These are phyloP conservation scores for Uropetala carovei DNA, from an alignment of 2,888 invertebrate species.

Conservation along the genomic window DNA sequence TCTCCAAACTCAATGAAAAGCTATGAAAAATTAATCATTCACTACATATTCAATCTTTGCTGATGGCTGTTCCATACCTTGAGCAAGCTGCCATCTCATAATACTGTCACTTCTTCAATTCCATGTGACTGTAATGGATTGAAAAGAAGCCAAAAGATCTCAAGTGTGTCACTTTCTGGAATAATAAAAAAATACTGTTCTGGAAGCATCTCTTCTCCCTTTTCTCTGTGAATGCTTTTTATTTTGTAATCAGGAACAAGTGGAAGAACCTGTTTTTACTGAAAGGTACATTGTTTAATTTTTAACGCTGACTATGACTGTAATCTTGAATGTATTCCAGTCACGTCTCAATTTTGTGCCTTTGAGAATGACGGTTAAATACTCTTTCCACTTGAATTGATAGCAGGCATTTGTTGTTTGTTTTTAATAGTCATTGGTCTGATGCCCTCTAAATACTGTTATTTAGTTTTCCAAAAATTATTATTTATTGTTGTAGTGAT, in stretches of 20 bases:
- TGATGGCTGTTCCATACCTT: not conserved
- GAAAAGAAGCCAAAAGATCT: slow-evolving; percentile 37
- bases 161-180: slow-evolving; percentile 34
- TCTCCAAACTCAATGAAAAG: not conserved
- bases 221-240: slow-evolving; percentile 35
- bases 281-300: slow-evolving; percentile 52
- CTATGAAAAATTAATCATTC: not conserved
- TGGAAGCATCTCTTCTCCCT: slow-evolving; percentile 8
- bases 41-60: not conserved
- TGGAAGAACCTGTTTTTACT: slow-evolving; percentile 25
- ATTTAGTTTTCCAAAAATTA: slow-evolving; percentile 54
- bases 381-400: slow-evolving; percentile 32
- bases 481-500: slow-evolving; percentile 62
- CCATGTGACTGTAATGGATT: slow-evolving; percentile 16
- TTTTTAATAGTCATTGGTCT: slow-evolving; percentile 40
- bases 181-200: slow-evolving; percentile 16
- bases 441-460: slow-evolving; percentile 41
- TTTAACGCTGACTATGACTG: slow-evolving; percentile 49
- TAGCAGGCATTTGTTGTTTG: slow-evolving; percentile 59
- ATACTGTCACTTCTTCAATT: slow-evolving; percentile 1
- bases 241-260: slow-evolving; percentile 51
- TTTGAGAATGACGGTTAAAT: slow-evolving; percentile 41
- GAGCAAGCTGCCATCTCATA: not conserved
- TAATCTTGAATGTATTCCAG: slow-evolving; percentile 61
- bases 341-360: slow-evolving; percentile 59